Percentiles rank a stretch among this genome's conserved stretches.
These are phyloP conservation scores for Saccopteryx leptura DNA, from an alignment of 2,113 vertebrate genomes.

Conservation along the genomic window DNA sequence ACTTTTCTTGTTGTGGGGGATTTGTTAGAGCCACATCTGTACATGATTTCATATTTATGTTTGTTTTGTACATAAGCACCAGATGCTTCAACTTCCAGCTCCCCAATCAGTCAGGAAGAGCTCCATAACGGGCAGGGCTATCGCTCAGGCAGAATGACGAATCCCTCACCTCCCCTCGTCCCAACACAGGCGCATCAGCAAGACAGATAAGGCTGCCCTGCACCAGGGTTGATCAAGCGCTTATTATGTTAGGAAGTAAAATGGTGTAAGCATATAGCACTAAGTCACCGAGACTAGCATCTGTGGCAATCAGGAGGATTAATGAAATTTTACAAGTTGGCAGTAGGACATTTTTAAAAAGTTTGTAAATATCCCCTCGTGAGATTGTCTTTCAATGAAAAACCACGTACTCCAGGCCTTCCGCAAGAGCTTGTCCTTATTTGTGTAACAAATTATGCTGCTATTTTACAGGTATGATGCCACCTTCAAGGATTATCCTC, in stretches of 20 bases:
- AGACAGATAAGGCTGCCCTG: not conserved
- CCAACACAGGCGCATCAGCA: not conserved
- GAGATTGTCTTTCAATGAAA: not conserved
- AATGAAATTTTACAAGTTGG: not conserved
- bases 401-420: not conserved
- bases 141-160: not conserved
- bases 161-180: not conserved
- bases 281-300: not conserved
- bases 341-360: not conserved
- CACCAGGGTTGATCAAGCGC: not conserved
- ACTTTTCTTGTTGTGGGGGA: slow-evolving; percentile 59
- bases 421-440: not conserved
- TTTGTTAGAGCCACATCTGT: slow-evolving; percentile 69
- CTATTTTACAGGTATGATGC: slow-evolving; percentile 38
- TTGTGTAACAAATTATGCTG: not conserved
- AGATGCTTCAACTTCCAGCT: slow-evolving; percentile 65
- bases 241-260: not conserved
- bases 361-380: not conserved
- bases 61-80: slow-evolving; percentile 79
- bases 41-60: slow-evolving; percentile 80
- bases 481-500: slow-evolving; percentile 44
- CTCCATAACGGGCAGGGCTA: not conserved
- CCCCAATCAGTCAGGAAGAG: not conserved
- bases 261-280: not conserved
- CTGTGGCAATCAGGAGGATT: not conserved